Percentiles rank a stretch among this genome's conserved stretches.
These are phyloP conservation scores for Brachyopa scutellaris DNA, from an alignment of 2,888 invertebrate species.

Conservation along the genomic window DNA sequence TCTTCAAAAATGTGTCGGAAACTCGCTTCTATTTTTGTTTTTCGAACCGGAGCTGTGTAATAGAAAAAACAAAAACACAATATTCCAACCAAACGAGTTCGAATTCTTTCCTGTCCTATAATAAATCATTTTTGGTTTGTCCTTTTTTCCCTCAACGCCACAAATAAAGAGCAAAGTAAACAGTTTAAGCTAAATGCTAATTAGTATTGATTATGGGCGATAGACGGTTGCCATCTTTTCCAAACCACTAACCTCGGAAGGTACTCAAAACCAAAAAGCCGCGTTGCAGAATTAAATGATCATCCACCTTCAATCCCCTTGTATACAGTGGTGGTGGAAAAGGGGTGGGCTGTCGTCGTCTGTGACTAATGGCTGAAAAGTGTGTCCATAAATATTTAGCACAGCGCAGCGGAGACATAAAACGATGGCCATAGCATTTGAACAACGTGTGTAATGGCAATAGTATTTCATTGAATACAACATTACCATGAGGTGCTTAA, in stretches of 20 bases:
- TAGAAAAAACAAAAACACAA: neutral
- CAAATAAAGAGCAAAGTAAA: slow-evolving; percentile 44
- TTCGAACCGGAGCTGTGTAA: neutral
- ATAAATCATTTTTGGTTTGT: neutral
- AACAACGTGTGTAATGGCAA: slow-evolving; percentile 50
- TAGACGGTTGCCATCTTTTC: neutral
- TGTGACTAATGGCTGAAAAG: slow-evolving; percentile 42
- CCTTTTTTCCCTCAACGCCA: neutral
- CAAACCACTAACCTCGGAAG: neutral
- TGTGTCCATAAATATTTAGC: slow-evolving; percentile 23
- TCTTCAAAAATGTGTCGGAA: slow-evolving; percentile 13
- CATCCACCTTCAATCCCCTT: neutral
- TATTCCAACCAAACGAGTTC: too few species aligned
- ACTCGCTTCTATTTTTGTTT: slow-evolving; percentile 14
- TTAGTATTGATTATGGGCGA: slow-evolving; percentile 53
- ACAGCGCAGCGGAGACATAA: neutral
- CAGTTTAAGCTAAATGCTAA: slow-evolving; percentile 49
- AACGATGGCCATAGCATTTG: slow-evolving; percentile 2
- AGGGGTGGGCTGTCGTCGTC: slow-evolving; percentile 31
- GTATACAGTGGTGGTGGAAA: too few species aligned
- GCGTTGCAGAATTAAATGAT: slow-evolving; percentile 48
- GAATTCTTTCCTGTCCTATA: neutral
- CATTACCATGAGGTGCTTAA: neutral
- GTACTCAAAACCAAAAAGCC: slow-evolving; percentile 25
- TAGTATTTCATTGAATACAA: slow-evolving; percentile 11